Base-by-base conservation (phyloP, 2,113 vertebrate genomes). In the Brachyhypopomus occidentalis region DNA sequence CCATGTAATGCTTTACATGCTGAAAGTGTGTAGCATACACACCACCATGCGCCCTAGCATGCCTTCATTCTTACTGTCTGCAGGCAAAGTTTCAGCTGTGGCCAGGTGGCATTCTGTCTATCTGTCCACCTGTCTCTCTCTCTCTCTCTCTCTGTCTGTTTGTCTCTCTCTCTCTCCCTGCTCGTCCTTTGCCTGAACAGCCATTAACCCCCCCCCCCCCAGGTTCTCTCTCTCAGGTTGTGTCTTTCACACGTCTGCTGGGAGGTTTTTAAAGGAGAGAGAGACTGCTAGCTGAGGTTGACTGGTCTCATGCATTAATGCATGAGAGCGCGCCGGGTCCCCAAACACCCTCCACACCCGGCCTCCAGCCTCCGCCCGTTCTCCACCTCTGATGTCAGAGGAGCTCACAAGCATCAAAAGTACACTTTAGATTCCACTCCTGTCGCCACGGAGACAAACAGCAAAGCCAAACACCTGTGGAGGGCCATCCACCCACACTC, bases 311-410 rank as follows among this genome's bases (percentile, higher is more conserved):
- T 83, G 60, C 64, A 81, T 83, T 80, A 74, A 83, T 83, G 71
- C 77, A 83, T 66, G 66, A 83, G 69, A 64, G 25, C 60, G 41
- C 69, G 69, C 70, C n/a, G 55, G 58, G 36, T 41, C 58, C 60
- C 59, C 70, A 36, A 55, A 7, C 41, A 23, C 67, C 48, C 75
- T 69, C 71, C 67, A 19, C 60, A 52, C 9, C 45, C 12, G 45
- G 45, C 5, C 38, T 75, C 73, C 66, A 4, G 38, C 67, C 64
- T 55, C 71, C 38, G 55, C 60, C 84, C 75, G 58, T 76, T 60
- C 62, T 63, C 63, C 41, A 72, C 48, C 59, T 83, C 76, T 80
- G 80, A 82, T 82, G 80, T 79, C 84, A 73, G 34, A 72, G 72
- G 20, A 16, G 16, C 56, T 72, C 67, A 56, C 38, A 59, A 34